phyloP scores from a whole-genome alignment of 2,797 vertebrate genomes.

The Argentina silus region DNA sequence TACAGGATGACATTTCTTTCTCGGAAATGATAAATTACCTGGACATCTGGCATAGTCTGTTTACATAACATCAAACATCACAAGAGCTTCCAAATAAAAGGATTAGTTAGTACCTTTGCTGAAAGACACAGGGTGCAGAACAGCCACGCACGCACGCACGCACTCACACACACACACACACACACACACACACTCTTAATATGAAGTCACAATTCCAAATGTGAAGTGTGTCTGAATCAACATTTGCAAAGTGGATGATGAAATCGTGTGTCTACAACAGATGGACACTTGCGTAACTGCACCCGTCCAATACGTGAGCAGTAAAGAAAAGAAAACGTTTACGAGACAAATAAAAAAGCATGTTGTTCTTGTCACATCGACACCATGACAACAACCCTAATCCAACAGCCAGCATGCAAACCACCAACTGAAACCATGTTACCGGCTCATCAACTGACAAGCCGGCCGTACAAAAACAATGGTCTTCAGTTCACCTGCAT shows the following conservation, averaged over 20 bases:
- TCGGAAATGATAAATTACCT: too few species aligned
- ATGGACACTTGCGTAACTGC: conserved; percentile 8
- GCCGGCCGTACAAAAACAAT: background rate
- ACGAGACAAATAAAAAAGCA: background rate
- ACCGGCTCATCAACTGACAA: background rate
- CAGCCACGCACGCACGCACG: background rate
- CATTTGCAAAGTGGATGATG: background rate
- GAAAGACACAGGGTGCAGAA: background rate
- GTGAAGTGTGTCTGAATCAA: background rate
- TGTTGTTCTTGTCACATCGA: background rate
- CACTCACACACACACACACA: conserved; percentile 8
- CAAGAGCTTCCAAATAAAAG: background rate
- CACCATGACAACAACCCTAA: background rate
- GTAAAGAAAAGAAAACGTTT: background rate
- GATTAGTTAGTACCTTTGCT: background rate
- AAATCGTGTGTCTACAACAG: background rate
- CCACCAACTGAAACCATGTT: background rate
- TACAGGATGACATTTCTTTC: background rate
- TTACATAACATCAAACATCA: background rate
- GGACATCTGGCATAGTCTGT: background rate
- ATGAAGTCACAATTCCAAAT: background rate
- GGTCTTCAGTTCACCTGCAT: background rate
- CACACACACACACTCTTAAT: background rate
- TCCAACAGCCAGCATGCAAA: conserved; percentile 1
- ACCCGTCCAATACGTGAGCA: conserved; percentile 4